phyloP scores from a whole-genome alignment of 1,140 invertebrate species.

The Drosophila equinoxialis region DNA sequence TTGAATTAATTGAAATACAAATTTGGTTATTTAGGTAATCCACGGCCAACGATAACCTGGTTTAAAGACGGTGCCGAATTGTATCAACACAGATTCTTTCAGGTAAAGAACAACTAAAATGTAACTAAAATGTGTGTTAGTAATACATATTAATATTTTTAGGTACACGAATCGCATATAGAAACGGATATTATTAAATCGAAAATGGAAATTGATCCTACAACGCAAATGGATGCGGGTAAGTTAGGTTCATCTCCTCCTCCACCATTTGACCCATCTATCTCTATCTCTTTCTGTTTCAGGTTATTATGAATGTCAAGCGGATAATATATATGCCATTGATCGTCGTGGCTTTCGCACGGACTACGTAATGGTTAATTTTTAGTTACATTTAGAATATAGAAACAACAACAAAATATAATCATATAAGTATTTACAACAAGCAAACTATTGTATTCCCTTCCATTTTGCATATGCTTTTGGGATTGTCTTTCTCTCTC shows the following conservation, averaged over 20 bases:
- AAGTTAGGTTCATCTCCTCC: slow-evolving; percentile 49
- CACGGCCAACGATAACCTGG: slow-evolving; percentile 94
- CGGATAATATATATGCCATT: slow-evolving; percentile 96
- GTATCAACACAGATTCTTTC: slow-evolving; percentile 93
- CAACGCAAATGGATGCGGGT: slow-evolving; percentile 95
- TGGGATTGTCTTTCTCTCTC: slow-evolving; percentile 25
- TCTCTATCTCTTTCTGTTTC: neutral
- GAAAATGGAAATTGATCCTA: slow-evolving; percentile 96
- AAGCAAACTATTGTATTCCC: slow-evolving; percentile 14
- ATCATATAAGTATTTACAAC: slow-evolving; percentile 4
- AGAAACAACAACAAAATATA: neutral
- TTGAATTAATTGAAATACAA: neutral
- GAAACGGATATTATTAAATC: slow-evolving; percentile 92
- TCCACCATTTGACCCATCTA: neutral
- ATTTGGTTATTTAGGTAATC: slow-evolving; percentile 83
- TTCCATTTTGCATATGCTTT: slow-evolving; percentile 1
- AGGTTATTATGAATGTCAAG: slow-evolving; percentile 92
- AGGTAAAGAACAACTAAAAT: slow-evolving; percentile 84
- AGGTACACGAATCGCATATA: slow-evolving; percentile 94
- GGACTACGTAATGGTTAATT: slow-evolving; percentile 86
- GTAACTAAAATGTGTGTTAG: neutral
- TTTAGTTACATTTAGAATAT: slow-evolving; percentile 39
- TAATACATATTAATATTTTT: slow-evolving; percentile 15
- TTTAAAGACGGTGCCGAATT: slow-evolving; percentile 96
- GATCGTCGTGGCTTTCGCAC: slow-evolving; percentile 94